Percentiles rank a stretch among this genome's conserved stretches.
phyloP scores from a whole-genome alignment of 2,797 vertebrate species.

The Borostomias antarcticus region DNA sequence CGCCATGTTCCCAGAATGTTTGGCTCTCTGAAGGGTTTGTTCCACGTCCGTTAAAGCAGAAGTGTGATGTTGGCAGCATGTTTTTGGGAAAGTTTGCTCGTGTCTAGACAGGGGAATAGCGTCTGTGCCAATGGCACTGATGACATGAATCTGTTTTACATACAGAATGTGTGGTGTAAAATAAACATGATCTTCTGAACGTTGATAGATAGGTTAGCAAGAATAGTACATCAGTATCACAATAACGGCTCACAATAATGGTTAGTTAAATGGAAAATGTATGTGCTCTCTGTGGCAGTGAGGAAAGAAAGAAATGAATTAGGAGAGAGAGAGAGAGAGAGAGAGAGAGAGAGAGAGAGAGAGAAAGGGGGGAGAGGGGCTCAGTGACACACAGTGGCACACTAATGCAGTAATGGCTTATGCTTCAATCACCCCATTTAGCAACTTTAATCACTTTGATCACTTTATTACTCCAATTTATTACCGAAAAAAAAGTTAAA shows the following conservation, averaged over 20 bases:
- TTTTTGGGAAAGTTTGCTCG: neutral
- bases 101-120: neutral
- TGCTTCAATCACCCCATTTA: constrained; percentile 7
- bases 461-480: constrained; percentile 11
- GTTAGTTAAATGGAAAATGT: too few relatives aligned
- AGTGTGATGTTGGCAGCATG: neutral
- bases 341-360: neutral
- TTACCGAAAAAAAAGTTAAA: neutral
- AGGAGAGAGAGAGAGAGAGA: neutral
- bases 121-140: neutral
- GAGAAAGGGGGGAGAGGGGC: neutral
- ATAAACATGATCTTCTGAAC: too few relatives aligned
- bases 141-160: too few relatives aligned
- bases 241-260: too few relatives aligned
- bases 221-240: too few relatives aligned
- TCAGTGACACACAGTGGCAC: neutral
- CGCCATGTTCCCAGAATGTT: neutral
- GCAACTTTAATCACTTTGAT: too few relatives aligned
- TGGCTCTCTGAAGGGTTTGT: neutral
- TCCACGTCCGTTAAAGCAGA: neutral
- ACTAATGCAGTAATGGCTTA: too few relatives aligned
- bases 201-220: too few relatives aligned
- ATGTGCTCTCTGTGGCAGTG: too few relatives aligned
- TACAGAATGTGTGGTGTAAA: too few relatives aligned
- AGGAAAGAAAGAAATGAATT: too few relatives aligned